These are phyloP conservation scores for Falco columbarius DNA, from an alignment of 2,797 vertebrate species.

Conservation along the genomic window DNA sequence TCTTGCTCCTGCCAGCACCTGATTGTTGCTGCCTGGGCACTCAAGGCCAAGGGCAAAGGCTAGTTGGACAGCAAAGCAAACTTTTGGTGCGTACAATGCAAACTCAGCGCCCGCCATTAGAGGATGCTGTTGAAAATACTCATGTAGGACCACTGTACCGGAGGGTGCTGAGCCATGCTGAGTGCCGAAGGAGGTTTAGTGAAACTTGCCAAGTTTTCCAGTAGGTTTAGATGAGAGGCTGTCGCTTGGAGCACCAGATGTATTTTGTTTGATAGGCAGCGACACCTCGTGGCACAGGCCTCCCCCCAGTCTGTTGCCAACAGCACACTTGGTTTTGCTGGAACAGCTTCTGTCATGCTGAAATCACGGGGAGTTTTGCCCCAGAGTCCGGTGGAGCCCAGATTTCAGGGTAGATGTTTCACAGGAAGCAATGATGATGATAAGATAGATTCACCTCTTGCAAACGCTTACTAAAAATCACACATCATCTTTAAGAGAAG, in stretches of 20 bases:
- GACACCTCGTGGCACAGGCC: slow-evolving; percentile 18
- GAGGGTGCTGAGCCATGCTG: not conserved
- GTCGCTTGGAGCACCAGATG: not conserved
- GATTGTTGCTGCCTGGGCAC: not conserved
- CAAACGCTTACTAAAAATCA: not conserved
- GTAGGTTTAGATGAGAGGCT: not conserved
- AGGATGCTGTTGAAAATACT: not conserved
- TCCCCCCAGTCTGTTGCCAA: not conserved
- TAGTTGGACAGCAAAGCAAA: not conserved
- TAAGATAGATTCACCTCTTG: not conserved
- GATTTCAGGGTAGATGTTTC: not conserved
- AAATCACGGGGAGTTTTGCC: not conserved
- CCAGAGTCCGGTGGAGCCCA: fast-evolving
- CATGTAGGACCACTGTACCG: fast-evolving
- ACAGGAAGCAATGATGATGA: not conserved
- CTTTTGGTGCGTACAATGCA: fast-evolving
- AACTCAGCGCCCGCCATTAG: fast-evolving
- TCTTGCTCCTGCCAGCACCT: no score
- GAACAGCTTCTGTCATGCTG: not conserved
- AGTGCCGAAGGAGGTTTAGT: not conserved
- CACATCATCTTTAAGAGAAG: not conserved
- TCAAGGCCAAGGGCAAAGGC: not conserved
- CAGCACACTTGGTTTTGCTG: fast-evolving
- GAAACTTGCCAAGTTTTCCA: fast-evolving
- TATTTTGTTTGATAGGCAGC: not conserved